phyloP scores from a whole-genome alignment of 1,140 invertebrate genomes.

The Drosophila takahashii region DNA sequence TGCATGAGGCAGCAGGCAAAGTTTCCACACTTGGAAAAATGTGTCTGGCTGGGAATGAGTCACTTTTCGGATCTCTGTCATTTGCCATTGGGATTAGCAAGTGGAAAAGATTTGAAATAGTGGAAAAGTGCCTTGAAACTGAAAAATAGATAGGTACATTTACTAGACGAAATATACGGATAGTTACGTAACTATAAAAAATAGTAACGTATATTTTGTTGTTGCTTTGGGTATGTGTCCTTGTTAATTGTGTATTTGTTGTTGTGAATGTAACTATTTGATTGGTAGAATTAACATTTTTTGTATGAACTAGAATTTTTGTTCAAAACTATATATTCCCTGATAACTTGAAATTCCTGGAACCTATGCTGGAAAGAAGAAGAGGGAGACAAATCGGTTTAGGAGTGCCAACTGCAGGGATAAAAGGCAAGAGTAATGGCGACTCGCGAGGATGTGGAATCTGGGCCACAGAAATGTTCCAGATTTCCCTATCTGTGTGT shows the following conservation, averaged over 20 bases:
- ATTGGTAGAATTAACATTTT: no score
- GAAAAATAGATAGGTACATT: no score
- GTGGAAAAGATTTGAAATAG: background rate
- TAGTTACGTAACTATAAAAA: no score
- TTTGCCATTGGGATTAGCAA: constrained; percentile 1
- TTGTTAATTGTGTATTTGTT: no score
- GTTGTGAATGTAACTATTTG: no score
- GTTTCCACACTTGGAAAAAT: constrained; percentile 7
- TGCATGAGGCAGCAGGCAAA: constrained; percentile 42
- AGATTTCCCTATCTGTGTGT: background rate
- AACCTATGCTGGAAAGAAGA: constrained; percentile 30
- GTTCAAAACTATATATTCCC: background rate
- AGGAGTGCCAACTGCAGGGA: constrained; percentile 6
- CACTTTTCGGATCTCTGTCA: constrained; percentile 10
- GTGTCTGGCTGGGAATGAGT: background rate
- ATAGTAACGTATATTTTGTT: no score
- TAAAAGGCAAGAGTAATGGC: background rate
- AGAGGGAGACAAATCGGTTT: constrained; percentile 17
- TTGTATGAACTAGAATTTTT: no score
- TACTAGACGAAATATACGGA: no score
- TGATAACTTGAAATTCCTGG: constrained; percentile 10
- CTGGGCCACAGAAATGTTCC: background rate
- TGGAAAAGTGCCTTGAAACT: no score
- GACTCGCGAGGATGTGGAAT: background rate
- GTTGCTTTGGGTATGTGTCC: no score